Base-by-base conservation (phyloP, 2,888 invertebrate genomes). In the Bembecia ichneumoniformis region DNA sequence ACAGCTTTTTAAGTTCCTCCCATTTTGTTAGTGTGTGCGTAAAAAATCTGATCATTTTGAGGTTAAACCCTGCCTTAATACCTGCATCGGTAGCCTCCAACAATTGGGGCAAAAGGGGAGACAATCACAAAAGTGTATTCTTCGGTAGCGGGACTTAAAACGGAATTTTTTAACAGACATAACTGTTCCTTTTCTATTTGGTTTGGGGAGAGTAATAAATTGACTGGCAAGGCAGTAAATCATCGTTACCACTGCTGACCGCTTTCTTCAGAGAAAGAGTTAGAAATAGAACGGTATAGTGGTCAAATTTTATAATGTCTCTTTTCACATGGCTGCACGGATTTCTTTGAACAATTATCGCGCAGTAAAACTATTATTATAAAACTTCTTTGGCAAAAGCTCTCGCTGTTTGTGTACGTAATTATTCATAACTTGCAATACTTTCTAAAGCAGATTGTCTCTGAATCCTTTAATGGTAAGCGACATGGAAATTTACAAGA, bases 221-320 rank as follows among this genome's bases (percentile, higher is more conserved):
- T 9, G 5, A 28, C 28, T 7, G 66, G 61, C 58, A 52, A 53
- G 11, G 11, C 10, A 44, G 58, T 71, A 74, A 71, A 70, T 64
- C 55, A 62, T 28, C 28, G 28, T 28, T 28, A 28, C 7, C 28
- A 28, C 28, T 28, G 28, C 28, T 28, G 28, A 28, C 28, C 28
- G 9, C 28, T 20, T 3, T 20, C 20, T 28, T 47, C 28, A 57
- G 48, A 50, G 63, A 71, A 76, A 72, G 74, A 68, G 67, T 61
- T 61, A 28, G 14, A 35, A 75, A 69, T 75, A 2, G 47, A 52
- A 66, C 71, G 70, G 74, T 69, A 5, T 48, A 53, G 67, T 72
- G 71, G 74, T 69, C 68, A 75, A 68, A 68, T 53, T 74, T 71
- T 74, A 71, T 15, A 44, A 13, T 7, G 2, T 13, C 28, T 28